These are phyloP conservation scores for Crambe crambe DNA, from an alignment of 37 sponge, comb jelly and placozoan genomes.

Conservation along the genomic window DNA sequence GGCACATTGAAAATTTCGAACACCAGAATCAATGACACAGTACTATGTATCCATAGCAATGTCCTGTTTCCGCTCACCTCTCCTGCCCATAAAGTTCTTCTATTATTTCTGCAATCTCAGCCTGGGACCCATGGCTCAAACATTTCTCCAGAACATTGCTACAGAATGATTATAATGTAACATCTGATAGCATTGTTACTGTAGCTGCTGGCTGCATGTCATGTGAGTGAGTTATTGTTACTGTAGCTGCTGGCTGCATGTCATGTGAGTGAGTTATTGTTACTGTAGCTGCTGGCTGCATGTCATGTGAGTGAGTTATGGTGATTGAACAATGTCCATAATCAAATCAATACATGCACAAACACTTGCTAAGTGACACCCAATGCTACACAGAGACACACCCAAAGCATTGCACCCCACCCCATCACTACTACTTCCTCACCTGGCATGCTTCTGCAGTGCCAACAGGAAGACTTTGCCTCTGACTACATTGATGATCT, in stretches of 20 bases:
- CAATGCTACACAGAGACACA: too few species aligned
- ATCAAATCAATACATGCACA: too few species aligned
- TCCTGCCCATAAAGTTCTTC: constrained; percentile 81
- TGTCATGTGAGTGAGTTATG: too few species aligned
- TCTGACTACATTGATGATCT: constrained; percentile 56
- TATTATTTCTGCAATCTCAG: constrained; percentile 69
- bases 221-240: too few species aligned
- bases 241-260: not conserved
- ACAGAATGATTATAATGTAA: not conserved
- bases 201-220: not conserved
- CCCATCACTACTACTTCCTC: not conserved
- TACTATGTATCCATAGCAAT: not conserved
- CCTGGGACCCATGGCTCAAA: constrained; percentile 74
- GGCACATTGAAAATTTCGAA: too few species aligned
- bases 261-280: too few species aligned
- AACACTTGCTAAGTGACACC: too few species aligned
- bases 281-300: not conserved
- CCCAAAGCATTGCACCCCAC: too few species aligned
- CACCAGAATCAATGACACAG: not conserved
- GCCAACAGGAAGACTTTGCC: constrained; percentile 78
- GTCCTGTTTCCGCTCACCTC: constrained; percentile 54
- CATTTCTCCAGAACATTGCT: constrained; percentile 99
- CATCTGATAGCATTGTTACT: not conserved
- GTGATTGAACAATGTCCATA: too few species aligned
- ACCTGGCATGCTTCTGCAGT: constrained; percentile 99